Percentiles rank a stretch among this genome's conserved stretches.
Conservation (phyloP, 2,113 vertebrate genomes). For the Eptesicus fuscus region DNA sequence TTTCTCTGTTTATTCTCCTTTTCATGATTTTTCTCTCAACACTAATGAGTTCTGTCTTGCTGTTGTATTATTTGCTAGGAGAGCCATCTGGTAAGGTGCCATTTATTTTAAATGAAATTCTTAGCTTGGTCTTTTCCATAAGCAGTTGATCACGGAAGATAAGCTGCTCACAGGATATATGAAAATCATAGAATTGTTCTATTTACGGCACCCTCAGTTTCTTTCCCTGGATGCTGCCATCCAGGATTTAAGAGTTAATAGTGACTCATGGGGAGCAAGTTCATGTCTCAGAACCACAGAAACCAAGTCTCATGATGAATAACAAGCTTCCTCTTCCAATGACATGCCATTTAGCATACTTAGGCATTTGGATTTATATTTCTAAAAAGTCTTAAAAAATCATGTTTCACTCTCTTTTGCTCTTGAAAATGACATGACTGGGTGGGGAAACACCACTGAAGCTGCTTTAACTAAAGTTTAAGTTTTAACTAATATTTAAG, state of each 20-base stretch:
- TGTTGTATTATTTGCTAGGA: not conserved
- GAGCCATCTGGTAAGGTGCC: not conserved
- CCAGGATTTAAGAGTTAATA: not conserved
- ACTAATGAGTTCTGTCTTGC: not conserved
- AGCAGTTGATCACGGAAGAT: not conserved
- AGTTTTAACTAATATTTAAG: not conserved
- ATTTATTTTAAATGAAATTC: not conserved
- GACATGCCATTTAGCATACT: not conserved
- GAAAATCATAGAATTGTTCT: not conserved
- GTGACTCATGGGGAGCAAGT: not conserved
- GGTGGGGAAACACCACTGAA: not conserved
- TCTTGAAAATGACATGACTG: not conserved
- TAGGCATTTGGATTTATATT: not conserved
- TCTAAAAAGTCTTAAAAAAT: not conserved
- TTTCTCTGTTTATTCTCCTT: not conserved
- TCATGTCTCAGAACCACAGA: not conserved
- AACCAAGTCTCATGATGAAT: not conserved
- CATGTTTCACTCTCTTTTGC: not conserved
- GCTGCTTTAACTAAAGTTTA: too few relatives aligned
- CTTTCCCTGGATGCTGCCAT: not conserved
- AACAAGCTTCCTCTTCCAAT: not conserved
- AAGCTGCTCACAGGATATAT: not conserved
- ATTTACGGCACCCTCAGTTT: accelerated
- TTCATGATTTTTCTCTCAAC: not conserved
- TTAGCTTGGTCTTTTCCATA: not conserved